Conservation (phyloP, 1,140 invertebrate genomes). For the Hypsibius dujardini region DNA sequence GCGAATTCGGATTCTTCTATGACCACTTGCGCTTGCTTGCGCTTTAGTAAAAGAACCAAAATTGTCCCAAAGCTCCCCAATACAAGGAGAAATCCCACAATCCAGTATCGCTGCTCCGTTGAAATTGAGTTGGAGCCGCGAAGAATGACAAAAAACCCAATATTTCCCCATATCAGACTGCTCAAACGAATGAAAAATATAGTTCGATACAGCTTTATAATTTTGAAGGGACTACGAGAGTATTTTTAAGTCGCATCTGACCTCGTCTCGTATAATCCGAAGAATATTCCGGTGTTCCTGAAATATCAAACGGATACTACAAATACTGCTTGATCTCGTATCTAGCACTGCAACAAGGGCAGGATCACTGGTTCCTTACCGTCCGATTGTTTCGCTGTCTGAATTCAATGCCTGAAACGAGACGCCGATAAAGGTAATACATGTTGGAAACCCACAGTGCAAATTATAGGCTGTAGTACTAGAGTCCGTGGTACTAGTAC, state of each 20-base stretch:
- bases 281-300: constrained; percentile 13
- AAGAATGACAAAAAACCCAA: constrained; percentile 1
- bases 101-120: constrained; percentile 4
- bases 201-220: neutral
- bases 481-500: neutral
- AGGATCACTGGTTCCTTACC: too few relatives aligned
- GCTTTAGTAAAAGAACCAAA: neutral
- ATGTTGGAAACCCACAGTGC: neutral
- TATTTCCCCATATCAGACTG: constrained; percentile 4
- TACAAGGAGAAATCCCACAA: neutral
- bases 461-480: neutral
- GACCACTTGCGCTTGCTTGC: neutral
- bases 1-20: neutral
- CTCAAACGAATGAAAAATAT: neutral
- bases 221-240: too few relatives aligned
- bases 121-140: neutral
- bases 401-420: neutral
- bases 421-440: neutral
- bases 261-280: constrained; percentile 14
- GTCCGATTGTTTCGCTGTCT: constrained; percentile 14
- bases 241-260: too few relatives aligned
- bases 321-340: too few relatives aligned
- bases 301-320: neutral
- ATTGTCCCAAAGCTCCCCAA: neutral
- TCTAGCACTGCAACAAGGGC: too few relatives aligned